Conservation (phyloP, 2,113 vertebrate genomes). For the Amphilophus citrinellus region DNA sequence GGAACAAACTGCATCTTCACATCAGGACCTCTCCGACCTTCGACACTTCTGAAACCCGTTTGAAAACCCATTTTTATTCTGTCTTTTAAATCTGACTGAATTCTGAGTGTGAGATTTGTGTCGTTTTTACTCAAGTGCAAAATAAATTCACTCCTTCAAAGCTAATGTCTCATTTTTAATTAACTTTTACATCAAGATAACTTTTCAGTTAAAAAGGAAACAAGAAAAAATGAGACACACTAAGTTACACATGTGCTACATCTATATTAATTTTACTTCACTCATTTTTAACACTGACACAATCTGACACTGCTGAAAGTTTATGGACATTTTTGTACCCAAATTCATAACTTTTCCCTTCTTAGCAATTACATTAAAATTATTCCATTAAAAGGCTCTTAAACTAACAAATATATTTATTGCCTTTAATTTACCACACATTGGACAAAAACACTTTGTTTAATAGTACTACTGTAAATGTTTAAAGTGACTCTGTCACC, state of each 20-base stretch:
- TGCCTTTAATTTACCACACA: neutral
- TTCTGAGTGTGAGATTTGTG: too few species aligned
- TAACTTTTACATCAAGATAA: too few species aligned
- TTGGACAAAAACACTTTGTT: neutral
- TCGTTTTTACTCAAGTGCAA: too few species aligned
- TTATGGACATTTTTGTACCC: neutral
- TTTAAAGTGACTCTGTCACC: neutral
- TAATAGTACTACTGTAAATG: neutral
- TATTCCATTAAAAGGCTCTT: fast-evolving
- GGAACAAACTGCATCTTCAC: too few species aligned
- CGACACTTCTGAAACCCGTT: too few species aligned
- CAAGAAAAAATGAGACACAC: too few species aligned
- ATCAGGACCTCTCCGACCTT: too few species aligned
- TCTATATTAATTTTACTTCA: neutral
- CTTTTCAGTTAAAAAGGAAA: neutral
- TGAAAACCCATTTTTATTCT: too few species aligned
- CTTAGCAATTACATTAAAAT: neutral
- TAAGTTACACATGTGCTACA: fast-evolving
- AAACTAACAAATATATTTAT: neutral
- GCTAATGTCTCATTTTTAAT: fast-evolving
- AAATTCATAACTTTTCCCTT: neutral
- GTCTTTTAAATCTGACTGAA: too few species aligned
- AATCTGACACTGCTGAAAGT: fast-evolving
- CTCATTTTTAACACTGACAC: neutral
- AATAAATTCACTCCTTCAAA: neutral